Evolutionary conservation across 2,888 invertebrate species (phyloP).

Genomic region (Zootermopsis nevadensis): DNA sequence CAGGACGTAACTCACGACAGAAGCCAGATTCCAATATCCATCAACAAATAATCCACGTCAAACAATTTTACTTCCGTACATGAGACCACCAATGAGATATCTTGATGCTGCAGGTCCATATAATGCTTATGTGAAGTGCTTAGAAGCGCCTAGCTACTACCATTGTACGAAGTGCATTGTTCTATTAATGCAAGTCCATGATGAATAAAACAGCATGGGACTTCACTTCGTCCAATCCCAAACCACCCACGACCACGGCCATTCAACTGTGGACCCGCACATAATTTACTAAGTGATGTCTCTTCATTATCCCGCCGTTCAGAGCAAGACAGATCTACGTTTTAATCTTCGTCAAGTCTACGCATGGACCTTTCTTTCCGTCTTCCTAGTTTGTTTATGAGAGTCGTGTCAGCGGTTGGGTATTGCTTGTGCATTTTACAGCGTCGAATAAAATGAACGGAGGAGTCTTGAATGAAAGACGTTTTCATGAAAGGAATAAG

Average conservation of each 20-base stretch:
- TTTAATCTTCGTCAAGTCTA: too few species aligned
- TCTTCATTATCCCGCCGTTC: background rate
- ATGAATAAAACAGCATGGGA: slow-evolving; percentile 24
- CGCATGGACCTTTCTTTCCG: too few species aligned
- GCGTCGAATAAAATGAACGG: too few species aligned
- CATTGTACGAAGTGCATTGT: slow-evolving; percentile 1
- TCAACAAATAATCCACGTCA: too few species aligned
- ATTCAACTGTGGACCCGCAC: slow-evolving; percentile 20
- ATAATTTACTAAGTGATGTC: slow-evolving; percentile 37
- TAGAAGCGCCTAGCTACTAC: background rate
- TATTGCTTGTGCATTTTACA: background rate
- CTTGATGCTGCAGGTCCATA: background rate
- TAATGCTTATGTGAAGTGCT: background rate
- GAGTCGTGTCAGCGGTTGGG: too few species aligned
- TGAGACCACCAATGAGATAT: background rate
- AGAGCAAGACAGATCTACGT: background rate
- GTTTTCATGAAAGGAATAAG: too few species aligned
- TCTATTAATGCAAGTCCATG: slow-evolving; percentile 15
- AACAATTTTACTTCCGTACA: background rate
- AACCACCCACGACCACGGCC: slow-evolving; percentile 28
- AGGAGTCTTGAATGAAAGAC: too few species aligned
- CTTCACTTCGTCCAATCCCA: background rate
- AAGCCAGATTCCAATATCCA: too few species aligned
- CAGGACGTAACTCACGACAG: too few species aligned
- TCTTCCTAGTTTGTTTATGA: too few species aligned